A percentile compares a stretch with the other conserved stretches of the same genome.
These are phyloP conservation scores for Octodon degus DNA, from an alignment of 2,113 vertebrate genomes.

Conservation along the genomic window DNA sequence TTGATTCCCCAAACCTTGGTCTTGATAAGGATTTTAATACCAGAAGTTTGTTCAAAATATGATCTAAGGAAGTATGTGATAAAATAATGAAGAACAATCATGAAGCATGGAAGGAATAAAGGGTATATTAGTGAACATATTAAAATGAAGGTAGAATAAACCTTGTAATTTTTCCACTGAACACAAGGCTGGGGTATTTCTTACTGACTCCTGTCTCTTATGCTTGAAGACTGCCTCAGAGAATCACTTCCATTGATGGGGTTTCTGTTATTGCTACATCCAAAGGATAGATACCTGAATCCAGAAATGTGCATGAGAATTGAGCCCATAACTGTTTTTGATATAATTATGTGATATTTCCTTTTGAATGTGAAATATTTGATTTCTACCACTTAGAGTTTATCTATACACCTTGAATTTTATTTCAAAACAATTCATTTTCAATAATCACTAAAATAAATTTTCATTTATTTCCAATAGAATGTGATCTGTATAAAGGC, in stretches of 20 bases:
- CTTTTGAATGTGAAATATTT: background rate
- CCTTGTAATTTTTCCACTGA: background rate
- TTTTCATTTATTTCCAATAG: background rate
- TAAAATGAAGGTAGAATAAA: background rate
- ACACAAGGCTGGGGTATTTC: background rate
- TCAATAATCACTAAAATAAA: background rate
- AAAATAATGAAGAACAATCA: background rate
- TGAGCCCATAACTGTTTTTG: background rate
- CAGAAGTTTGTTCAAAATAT: background rate
- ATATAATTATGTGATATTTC: background rate
- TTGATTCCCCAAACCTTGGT: background rate
- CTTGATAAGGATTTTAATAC: background rate
- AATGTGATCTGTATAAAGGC: background rate
- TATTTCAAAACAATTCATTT: background rate
- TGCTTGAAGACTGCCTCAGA: background rate
- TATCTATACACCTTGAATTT: background rate
- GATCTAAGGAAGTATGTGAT: background rate
- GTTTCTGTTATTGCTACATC: background rate
- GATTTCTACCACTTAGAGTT: slow-evolving; percentile 3
- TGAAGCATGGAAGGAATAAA: background rate
- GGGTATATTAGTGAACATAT: background rate
- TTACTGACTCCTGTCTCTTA: background rate
- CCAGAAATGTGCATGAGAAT: background rate
- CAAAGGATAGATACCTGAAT: background rate
- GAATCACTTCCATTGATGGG: background rate